Evolutionary conservation across 2,113 vertebrate species (phyloP), one percentile per base, ranked within the genome.

Genomic region (Oenanthe oenanthe): DNA sequence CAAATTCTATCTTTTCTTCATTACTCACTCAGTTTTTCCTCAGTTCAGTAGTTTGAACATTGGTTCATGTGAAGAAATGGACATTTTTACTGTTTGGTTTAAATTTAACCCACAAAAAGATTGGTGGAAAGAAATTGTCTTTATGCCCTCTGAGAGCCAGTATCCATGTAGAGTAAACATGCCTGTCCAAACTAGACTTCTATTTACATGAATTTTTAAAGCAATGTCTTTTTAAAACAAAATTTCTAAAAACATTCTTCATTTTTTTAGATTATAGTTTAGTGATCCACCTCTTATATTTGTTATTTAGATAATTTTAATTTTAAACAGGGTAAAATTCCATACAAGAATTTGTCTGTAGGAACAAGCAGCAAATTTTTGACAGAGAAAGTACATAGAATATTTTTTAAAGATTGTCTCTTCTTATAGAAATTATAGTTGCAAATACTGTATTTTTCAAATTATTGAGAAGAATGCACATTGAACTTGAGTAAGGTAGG

Each of bases 1-100:
- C 7, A 47, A 63, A 53, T 80, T 71, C 63, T 22, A 42, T 56
- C 29, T 77, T 91, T 47, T 28, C 66, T 58, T 12, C 25, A 65
- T 72, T 4, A 5, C 29, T 92, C 31, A 36, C 50, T 85, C 68
- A 60, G 26, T n/a, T 61, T 71, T 68, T 31, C 45, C 45, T 60
- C 68, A 89, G 66, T 75, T 96, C 79, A 71, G 6, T 72, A 36
- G 11, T 57, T 90, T 88, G 51, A 17, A 56, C 57, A 75, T n/a
- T 36, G 17, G 16, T 43, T 75, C 60, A 53, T 9, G 43, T 34
- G 72, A 85, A 70, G 22, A 95, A 94, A 85, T 47, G 32, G 73
- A 56, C 29, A 61, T 51, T 93, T 96, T 94, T 92, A 75, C 24
- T 85, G 61, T 45, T 82, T 91, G n/a, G 43, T 93, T 95, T 95